A percentile compares a stretch with the other conserved stretches of the same genome.
phyloP scores from a whole-genome alignment of 2,113 vertebrate species.

The Leptocoma aspasia region DNA sequence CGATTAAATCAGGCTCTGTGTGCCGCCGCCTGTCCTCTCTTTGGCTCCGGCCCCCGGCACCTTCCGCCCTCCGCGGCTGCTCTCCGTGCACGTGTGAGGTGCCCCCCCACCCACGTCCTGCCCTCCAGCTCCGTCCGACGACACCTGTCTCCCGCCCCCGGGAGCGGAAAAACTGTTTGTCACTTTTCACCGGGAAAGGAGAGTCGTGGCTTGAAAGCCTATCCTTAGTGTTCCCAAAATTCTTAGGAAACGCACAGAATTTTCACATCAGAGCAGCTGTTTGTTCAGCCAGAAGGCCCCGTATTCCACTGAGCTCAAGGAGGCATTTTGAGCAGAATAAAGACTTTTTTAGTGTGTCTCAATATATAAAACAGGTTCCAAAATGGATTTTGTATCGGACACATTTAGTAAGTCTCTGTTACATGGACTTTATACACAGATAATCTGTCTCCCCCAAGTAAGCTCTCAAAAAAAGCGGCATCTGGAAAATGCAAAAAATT shows the following conservation, averaged over 20 bases:
- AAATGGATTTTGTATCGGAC: background rate
- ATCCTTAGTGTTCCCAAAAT: accelerated
- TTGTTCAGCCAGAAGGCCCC: background rate
- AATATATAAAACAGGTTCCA: background rate
- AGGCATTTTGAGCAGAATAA: background rate
- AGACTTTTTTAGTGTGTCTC: background rate
- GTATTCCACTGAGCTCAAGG: accelerated
- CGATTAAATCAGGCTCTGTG: background rate
- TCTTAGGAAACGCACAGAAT: background rate
- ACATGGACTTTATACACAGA: background rate
- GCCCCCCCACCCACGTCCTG: background rate
- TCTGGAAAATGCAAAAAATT: background rate
- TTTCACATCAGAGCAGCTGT: background rate
- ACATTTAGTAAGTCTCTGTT: background rate
- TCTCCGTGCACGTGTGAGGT: accelerated
- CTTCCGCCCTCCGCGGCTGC: background rate
- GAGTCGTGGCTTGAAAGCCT: background rate
- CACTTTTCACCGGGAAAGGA: background rate
- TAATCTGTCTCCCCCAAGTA: too few species aligned
- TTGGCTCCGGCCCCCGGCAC: background rate
- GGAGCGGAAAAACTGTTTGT: too few species aligned
- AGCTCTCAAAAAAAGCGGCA: background rate
- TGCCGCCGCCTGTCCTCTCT: accelerated
- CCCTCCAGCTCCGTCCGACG: accelerated
- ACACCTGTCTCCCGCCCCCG: background rate